Base-by-base conservation (phyloP, 1,140 invertebrate species). In the Formica selysi region DNA sequence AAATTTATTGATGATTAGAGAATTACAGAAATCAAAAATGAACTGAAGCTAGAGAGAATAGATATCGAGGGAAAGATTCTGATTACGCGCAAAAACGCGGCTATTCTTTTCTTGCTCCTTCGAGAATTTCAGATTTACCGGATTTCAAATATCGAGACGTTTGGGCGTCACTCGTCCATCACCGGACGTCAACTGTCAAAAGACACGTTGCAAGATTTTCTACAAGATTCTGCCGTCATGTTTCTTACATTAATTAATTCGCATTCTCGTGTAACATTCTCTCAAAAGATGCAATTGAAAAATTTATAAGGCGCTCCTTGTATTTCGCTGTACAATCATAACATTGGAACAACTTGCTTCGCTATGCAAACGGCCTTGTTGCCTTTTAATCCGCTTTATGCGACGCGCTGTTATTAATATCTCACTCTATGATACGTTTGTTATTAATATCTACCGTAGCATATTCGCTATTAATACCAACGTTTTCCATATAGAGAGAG, bases 401-500 rank as follows among this genome's bases (percentile, higher is more conserved):
- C 57, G 54, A 83, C 57, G 79, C 68, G 41, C 19, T 8, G 68
- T 83, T 83, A 83, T 83, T 74, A 83, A 83, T 83, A 83, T 74
- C 79, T 59, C 68, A 19, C 79, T 51, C 48, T 74, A 44, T 48
- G 68, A 83, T 62, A 73, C 67, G 26, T 74, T 83, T 83, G 68
- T 83, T 83, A 83, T 83, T 83, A 83, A 83, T 83, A 83, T 48
- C 79, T n/a, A 83, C n/a, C 38, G 79, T 44, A 8, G 54, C 54
- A 61, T 19, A 74, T 62, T 13, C 68, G 68, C 68, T 83, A 83
- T 83, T 83, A 83, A 83, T 83, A 83, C n/a, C 38, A 22, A 59
- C 54, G 13, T 7, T 62, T 83, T 83, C 38, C 26, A 73, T 83
- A 61, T 61, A 83, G 54, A 74, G 67, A 81, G 54, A 73, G 67